Evolutionary conservation across 2,797 vertebrate species (phyloP).

Genomic region (Gallinago nigripennis): DNA sequence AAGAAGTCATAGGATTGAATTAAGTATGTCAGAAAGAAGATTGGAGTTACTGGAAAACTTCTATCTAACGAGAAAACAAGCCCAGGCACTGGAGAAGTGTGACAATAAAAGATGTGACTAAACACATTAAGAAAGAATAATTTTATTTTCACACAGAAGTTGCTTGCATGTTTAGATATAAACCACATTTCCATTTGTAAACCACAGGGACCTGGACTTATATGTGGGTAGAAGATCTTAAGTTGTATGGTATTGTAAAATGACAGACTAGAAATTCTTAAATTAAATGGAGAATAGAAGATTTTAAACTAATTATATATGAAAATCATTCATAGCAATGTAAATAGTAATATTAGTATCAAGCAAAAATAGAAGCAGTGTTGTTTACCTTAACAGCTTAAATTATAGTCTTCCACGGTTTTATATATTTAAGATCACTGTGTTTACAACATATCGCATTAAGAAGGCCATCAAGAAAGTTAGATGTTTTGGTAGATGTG

Average conservation of each 20-base stretch:
- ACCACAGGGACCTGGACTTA: background rate
- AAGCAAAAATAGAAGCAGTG: background rate
- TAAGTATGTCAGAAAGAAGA: background rate
- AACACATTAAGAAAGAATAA: background rate
- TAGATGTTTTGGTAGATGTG: background rate
- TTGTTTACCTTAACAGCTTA: conserved; percentile 4
- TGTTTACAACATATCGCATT: background rate
- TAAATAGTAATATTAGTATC: background rate
- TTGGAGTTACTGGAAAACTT: background rate
- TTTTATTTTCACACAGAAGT: background rate
- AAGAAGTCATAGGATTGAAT: background rate
- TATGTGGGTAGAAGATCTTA: background rate
- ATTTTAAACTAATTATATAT: background rate
- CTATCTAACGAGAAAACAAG: background rate
- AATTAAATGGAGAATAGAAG: background rate
- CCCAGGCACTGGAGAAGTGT: background rate
- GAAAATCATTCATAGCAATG: background rate
- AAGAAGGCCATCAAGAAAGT: background rate
- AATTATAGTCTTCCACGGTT: background rate
- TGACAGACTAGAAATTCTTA: background rate
- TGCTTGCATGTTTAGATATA: background rate
- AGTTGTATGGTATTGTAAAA: background rate
- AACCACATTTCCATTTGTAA: background rate
- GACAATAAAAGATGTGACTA: background rate
- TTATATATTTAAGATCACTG: background rate